Evolutionary conservation across 2,888 invertebrate species (phyloP).

Genomic region (Conomelus anceps): DNA sequence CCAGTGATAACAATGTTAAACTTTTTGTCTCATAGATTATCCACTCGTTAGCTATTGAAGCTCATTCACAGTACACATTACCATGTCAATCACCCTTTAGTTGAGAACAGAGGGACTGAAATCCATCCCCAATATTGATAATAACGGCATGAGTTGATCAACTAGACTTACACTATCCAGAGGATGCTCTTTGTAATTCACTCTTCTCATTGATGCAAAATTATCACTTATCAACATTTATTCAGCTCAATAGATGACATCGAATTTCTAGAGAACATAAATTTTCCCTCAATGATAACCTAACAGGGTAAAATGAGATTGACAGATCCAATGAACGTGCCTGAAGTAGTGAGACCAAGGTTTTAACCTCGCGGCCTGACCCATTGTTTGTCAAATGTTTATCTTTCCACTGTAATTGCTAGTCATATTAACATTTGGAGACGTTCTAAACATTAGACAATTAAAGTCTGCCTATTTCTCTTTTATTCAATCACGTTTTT

Average conservation of each 20-base stretch:
- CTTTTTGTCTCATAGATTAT: background rate
- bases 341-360: background rate
- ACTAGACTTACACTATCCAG: background rate
- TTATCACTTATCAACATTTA: background rate
- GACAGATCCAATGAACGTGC: background rate
- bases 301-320: background rate
- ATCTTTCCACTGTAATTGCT: background rate
- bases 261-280: background rate
- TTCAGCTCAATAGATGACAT: no score
- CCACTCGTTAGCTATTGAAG: background rate
- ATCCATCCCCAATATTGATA: no score
- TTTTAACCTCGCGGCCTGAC: background rate
- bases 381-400: background rate
- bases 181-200: background rate
- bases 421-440: no score
- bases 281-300: background rate
- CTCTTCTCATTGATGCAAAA: background rate
- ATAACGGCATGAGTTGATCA: no score
- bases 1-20: background rate
- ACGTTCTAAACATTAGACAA: no score
- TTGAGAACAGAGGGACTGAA: background rate
- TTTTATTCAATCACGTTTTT: no score
- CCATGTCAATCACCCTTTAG: background rate
- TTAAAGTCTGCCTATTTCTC: no score
- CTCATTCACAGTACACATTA: background rate